Evolutionary conservation across 2,113 vertebrate species (phyloP), one percentile per base, ranked within the genome.

Genomic region (Beaufortia kweichowensis): DNA sequence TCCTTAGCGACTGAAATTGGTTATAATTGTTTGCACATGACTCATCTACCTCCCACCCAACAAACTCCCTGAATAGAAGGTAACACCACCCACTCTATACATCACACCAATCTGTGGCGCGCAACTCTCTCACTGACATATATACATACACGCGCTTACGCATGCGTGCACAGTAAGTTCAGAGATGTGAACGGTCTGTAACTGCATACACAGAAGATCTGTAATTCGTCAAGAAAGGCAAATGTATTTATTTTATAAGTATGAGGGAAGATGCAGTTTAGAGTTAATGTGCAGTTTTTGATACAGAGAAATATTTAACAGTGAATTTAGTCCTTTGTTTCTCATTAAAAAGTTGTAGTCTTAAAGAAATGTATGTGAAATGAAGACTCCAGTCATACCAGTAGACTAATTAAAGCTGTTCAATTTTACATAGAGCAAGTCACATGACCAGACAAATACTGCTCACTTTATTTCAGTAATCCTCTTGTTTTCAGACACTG

Each of bases 1-100:
- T 84, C 62, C 82, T 84, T 76, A 79, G 82, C 79, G 76, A 84
- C 82, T 81, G 79, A 84, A 84, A 84, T 84, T 81, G 79, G 73
- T 84, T 76, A 76, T 81, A 81, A 84, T 84, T 84, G 82, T 84
- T 84, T 84, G 76, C 63, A 84, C 74, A 84, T 84, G 82, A 84
- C 77, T 81, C 82, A 84, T 79, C 73, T 68, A 79, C 77, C 79
- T 81, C 82, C 82, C 70, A 84, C 82, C 79, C 81, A 79, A 76
- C 79, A 79, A 84, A 81, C 76, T 84, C 82, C 77, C 74, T 80
- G 78, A 84, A 84, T 84, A 84, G 82, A 81, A 74, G 79, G 79
- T 56, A 84, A 79, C 79, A 81, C 79, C 77, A 77, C 79, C 82
- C 74, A 84, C 82, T 76, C 61, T 79, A 71, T 81, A 80, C 75